Percentiles rank a stretch among this genome's conserved stretches.
phyloP scores from a whole-genome alignment of 2,888 invertebrate species.

The Lasioglossum villosulum region DNA sequence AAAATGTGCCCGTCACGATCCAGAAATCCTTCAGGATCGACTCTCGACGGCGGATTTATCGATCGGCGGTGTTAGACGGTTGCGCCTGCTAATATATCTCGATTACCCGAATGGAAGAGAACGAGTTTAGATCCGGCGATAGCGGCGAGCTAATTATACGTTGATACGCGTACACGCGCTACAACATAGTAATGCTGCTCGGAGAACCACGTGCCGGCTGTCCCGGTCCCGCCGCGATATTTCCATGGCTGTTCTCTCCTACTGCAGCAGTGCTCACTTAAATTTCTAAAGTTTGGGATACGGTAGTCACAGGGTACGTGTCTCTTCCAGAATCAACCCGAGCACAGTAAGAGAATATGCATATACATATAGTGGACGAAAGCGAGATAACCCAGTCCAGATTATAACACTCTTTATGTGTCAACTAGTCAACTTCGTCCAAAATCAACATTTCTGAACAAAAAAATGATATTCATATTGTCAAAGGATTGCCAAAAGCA shows the following conservation, averaged over 20 bases:
- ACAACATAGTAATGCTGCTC: conserved; percentile 7
- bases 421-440: too few species aligned
- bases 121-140: conserved; percentile 65
- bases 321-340: not conserved
- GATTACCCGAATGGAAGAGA: conserved; percentile 38
- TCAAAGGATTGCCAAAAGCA: too few species aligned
- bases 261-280: not conserved
- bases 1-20: conserved; percentile 19
- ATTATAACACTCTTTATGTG: too few species aligned
- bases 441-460: not conserved
- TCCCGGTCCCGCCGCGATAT: conserved; percentile 35
- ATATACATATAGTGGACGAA: not conserved
- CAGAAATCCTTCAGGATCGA: conserved; percentile 26
- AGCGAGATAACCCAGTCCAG: not conserved
- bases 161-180: conserved; percentile 56
- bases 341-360: not conserved
- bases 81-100: conserved; percentile 43
- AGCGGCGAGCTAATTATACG: conserved; percentile 67
- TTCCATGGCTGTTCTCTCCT: conserved; percentile 16
- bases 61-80: not conserved
- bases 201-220: conserved; percentile 36
- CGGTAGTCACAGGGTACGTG: not conserved
- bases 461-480: not conserved
- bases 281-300: not conserved
- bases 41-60: conserved; percentile 34